phyloP scores from a whole-genome alignment of 2,888 invertebrate species.

The Lysandra coridon region DNA sequence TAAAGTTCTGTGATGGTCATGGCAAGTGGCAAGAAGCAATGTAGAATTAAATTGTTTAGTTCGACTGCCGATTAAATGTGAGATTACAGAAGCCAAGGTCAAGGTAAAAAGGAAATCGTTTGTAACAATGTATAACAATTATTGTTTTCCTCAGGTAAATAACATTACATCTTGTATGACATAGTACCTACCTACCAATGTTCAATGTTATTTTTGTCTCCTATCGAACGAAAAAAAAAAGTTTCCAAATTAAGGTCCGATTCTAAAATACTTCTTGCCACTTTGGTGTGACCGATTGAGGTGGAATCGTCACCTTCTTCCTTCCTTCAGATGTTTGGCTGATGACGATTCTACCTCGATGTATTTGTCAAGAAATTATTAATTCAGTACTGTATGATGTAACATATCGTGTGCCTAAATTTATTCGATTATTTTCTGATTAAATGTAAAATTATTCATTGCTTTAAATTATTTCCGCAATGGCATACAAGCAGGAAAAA shows the following conservation, averaged over 20 bases:
- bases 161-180: background rate
- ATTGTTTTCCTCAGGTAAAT: background rate
- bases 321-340: no score
- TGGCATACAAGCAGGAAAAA: background rate
- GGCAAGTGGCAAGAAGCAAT: background rate
- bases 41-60: background rate
- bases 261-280: no score
- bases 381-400: background rate
- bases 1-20: background rate
- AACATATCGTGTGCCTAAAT: background rate
- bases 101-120: background rate
- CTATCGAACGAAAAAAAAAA: background rate
- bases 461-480: background rate
- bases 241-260: background rate
- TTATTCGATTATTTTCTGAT: background rate
- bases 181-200: background rate
- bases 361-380: background rate
- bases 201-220: background rate
- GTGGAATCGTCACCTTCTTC: no score
- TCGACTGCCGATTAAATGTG: background rate
- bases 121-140: background rate
- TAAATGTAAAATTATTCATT: background rate
- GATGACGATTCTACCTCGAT: background rate
- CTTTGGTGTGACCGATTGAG: no score
- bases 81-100: background rate